Evolutionary conservation across 2,797 vertebrate species (phyloP), one percentile per base, ranked within the genome.

Genomic region (Myripristis jacobus): DNA sequence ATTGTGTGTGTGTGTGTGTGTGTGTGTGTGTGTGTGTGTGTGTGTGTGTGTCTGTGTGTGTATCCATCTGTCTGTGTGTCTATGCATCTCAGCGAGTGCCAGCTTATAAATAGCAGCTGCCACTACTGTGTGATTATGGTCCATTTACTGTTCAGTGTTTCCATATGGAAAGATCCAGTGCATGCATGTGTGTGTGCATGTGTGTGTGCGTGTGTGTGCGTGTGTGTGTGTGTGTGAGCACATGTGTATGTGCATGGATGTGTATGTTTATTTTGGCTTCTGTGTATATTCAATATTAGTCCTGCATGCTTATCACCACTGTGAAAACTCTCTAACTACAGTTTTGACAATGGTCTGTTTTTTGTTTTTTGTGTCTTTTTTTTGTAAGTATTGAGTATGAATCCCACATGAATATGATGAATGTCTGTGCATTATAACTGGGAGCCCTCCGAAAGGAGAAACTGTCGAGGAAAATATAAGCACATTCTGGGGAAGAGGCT

Each of bases 391-490:
- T 29, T 61, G 24, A 66, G 27, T 55, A 51, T 70, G 51, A 66
- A 54, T 84, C 59, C 75, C 34, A 64, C 66, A 36, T 60, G 70
- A 18, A 62, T 34, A 74, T 61, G 67, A 64, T 67, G 57, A 57
- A 62, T 21, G 12, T 73, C 69, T 61, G 61, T 29, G 38, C 54
- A 34, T 29, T 70, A 68, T 70, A 75, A 74, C 63, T 31, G 53
- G 79, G 51, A 70, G 60, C 86, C 73, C 59, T 68, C 53, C 48
- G 51, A 50, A 68, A 24, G 36, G 18, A 72, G 59, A 73, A 66
- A 46, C 44, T 34, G 46, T 66, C 85, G 68, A 74, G 81, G 78
- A 84, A 80, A 83, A 77, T 68, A 70, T 46, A 69, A 31, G 36
- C 62, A n/a, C 21, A 34, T 44, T 25, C 66, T 74, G 71, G 50